Conservation (phyloP, 2,888 invertebrate genomes). For the Lepas anatifera region DNA sequence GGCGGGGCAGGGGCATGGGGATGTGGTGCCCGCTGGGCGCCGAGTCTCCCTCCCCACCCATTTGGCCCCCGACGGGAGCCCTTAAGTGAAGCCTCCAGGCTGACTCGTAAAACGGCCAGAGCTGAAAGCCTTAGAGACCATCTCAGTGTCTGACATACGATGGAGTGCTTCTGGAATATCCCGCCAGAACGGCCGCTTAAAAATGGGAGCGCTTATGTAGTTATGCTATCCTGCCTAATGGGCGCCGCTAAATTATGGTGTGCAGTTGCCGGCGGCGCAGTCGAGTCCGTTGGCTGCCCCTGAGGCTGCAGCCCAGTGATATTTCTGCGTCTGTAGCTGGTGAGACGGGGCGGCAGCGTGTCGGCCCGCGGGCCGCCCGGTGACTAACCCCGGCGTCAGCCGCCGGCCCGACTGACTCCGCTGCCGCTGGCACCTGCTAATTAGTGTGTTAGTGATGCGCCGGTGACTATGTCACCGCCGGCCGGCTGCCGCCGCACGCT, state of each 20-base stretch:
- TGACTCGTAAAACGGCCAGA: not conserved
- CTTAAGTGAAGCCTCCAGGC: not conserved
- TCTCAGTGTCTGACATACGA: conserved; percentile 8
- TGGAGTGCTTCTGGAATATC: conserved; percentile 6
- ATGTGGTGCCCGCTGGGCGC: not conserved
- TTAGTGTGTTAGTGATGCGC: not conserved
- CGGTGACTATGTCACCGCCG: no score
- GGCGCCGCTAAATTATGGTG: not conserved
- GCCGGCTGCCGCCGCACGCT: no score
- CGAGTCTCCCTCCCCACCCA: not conserved
- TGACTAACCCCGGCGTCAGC: not conserved
- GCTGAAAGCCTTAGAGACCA: conserved; percentile 11
- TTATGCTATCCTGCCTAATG: not conserved
- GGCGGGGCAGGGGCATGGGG: not conserved
- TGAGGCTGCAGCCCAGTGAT: not conserved
- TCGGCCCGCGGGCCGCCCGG: not conserved
- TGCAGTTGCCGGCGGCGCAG: not conserved
- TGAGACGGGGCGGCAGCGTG: not conserved
- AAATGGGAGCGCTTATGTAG: conserved; percentile 9
- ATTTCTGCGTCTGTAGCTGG: not conserved
- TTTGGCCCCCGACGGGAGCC: no score
- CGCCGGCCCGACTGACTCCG: not conserved
- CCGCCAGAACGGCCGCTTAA: not conserved
- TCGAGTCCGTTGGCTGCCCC: not conserved
- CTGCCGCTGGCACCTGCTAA: conserved; percentile 9